These are phyloP conservation scores for Plagiodera versicolora DNA, from an alignment of 2,888 invertebrate species.

Conservation along the genomic window DNA sequence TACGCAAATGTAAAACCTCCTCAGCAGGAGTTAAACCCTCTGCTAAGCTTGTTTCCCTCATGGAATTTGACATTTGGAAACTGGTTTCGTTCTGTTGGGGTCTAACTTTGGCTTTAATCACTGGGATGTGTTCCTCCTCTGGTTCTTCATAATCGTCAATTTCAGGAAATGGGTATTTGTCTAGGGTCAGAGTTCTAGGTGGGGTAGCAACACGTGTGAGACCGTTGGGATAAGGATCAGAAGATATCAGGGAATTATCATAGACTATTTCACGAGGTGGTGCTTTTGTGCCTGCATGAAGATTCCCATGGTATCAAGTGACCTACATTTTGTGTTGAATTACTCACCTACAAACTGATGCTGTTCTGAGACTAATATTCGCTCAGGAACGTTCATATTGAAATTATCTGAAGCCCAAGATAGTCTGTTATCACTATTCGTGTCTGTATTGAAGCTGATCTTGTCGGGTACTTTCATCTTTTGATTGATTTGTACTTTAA, in stretches of 20 bases:
- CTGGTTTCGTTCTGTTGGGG: slow-evolving; percentile 45
- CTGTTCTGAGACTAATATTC: slow-evolving; percentile 86
- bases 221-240: slow-evolving; percentile 67
- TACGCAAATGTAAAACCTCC: slow-evolving; percentile 79
- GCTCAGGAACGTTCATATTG: slow-evolving; percentile 92
- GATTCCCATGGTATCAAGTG: not conserved
- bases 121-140: slow-evolving; percentile 50
- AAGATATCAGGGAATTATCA: slow-evolving; percentile 77
- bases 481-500: slow-evolving; percentile 75
- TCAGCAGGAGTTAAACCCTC: slow-evolving; percentile 73
- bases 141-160: slow-evolving; percentile 58
- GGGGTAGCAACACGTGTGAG: slow-evolving; percentile 82
- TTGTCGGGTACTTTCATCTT: slow-evolving; percentile 82
- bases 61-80: slow-evolving; percentile 37
- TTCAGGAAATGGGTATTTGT: slow-evolving; percentile 80
- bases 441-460: slow-evolving; percentile 74
- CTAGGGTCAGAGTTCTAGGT: slow-evolving; percentile 83
- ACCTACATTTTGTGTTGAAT: no score
- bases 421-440: slow-evolving; percentile 62
- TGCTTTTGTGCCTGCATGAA: slow-evolving; percentile 71
- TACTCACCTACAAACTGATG: slow-evolving; percentile 65
- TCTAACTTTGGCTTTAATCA: slow-evolving; percentile 43
- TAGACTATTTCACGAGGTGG: slow-evolving; percentile 84
- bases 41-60: slow-evolving; percentile 49
- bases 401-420: slow-evolving; percentile 75